Percentiles rank a stretch among this genome's conserved stretches.
These are phyloP conservation scores for Montipora cactus DNA, from an alignment of 64 coral and sea anemone genomes.

Conservation along the genomic window DNA sequence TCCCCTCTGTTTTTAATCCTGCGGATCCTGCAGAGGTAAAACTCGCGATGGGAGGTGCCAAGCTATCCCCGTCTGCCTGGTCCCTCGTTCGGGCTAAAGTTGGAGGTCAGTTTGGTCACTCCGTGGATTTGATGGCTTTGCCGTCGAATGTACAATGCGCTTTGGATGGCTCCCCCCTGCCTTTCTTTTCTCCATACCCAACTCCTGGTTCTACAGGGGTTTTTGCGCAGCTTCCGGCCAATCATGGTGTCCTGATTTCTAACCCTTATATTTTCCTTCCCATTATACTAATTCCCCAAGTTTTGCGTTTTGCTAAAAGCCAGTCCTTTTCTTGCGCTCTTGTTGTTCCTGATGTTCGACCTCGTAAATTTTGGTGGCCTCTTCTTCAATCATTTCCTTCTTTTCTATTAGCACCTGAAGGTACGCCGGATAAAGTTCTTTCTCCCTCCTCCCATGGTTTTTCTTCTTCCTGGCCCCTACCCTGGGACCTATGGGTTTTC, in stretches of 20 bases:
- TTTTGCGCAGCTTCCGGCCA: neutral
- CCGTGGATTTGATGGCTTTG: conserved; percentile 51
- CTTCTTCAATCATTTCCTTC: neutral
- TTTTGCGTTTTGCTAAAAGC: neutral
- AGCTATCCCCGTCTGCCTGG: conserved; percentile 11
- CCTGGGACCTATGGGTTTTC: conserved; percentile 44
- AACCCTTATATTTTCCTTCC: neutral
- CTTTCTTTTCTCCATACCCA: conserved; percentile 2
- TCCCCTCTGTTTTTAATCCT: conserved; percentile 23
- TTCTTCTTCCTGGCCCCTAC: conserved; percentile 4
- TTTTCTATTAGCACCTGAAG: neutral
- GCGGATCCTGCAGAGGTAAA: conserved; percentile 6
- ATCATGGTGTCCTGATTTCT: neutral
- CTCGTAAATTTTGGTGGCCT: conserved; percentile 51
- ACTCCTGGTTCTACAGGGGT: neutral
- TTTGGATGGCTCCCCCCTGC: conserved; percentile 24
- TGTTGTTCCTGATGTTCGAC: conserved; percentile 10
- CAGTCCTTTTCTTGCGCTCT: conserved; percentile 3
- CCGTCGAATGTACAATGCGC: conserved; percentile 35
- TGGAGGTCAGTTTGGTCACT: conserved; percentile 47
- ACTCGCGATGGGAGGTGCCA: conserved; percentile 4
- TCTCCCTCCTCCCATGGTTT: neutral
- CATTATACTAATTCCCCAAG: no score
- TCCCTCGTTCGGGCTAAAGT: neutral
- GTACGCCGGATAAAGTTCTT: neutral